Conservation (phyloP, 2,888 invertebrate species). For the Panzeria rudis region DNA sequence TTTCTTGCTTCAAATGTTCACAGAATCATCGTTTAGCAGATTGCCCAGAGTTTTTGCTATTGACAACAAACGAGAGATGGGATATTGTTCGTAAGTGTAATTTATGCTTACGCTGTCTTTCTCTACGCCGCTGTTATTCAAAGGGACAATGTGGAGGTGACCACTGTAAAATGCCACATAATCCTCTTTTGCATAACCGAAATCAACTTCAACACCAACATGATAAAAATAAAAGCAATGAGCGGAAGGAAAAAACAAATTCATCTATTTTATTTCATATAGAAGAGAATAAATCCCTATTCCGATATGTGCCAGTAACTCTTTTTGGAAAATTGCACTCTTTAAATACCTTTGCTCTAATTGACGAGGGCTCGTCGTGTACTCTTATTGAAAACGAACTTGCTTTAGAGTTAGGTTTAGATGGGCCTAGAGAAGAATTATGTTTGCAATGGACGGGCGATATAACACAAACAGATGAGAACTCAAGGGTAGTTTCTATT, state of each 20-base stretch:
- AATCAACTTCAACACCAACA: not conserved
- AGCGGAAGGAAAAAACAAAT: conserved; percentile 1
- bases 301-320: conserved; percentile 55
- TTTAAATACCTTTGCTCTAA: conserved; percentile 64
- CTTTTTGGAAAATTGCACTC: conserved; percentile 34
- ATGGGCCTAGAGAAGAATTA: conserved; percentile 54
- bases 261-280: conserved; percentile 36
- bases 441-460: conserved; percentile 70
- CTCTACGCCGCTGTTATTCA: conserved; percentile 40
- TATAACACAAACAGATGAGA: conserved; percentile 66
- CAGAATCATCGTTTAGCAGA: conserved; percentile 42
- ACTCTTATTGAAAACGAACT: conserved; percentile 59
- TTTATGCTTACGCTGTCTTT: conserved; percentile 57
- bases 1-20: conserved; percentile 39
- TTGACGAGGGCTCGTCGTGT: conserved; percentile 70
- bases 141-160: conserved; percentile 38
- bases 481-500: conserved; percentile 53
- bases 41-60: conserved; percentile 39
- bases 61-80: conserved; percentile 54
- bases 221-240: not conserved
- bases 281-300: conserved; percentile 20
- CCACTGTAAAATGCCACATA: conserved; percentile 56
- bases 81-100: conserved; percentile 22
- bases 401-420: conserved; percentile 51
- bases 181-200: conserved; percentile 61